Evolutionary conservation across 2,888 invertebrate species (phyloP).

Genomic region (Alsophila aescularia): DNA sequence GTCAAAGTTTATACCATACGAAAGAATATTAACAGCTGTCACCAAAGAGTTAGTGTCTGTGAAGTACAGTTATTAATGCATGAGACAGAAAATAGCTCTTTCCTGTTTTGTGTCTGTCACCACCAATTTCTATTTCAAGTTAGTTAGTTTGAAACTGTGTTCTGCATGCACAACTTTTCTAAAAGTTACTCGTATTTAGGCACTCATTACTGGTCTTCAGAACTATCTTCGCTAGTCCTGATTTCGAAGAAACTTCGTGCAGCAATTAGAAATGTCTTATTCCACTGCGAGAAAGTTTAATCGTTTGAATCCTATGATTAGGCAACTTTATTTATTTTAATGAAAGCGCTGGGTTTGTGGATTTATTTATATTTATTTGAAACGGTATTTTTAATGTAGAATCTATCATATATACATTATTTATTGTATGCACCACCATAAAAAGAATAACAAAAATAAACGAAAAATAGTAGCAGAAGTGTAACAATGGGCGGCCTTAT

Average conservation of each 20-base stretch:
- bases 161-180: slow-evolving; percentile 4
- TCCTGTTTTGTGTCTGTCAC: no score
- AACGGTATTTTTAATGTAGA: no score
- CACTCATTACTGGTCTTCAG: slow-evolving; percentile 26
- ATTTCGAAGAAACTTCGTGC: slow-evolving; percentile 40
- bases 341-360: slow-evolving; percentile 20
- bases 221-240: slow-evolving; percentile 38
- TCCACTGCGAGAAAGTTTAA: slow-evolving; percentile 41
- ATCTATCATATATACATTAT: no score
- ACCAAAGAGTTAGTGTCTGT: no score
- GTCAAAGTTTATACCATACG: no score
- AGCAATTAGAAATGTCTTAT: slow-evolving; percentile 49
- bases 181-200: slow-evolving; percentile 19
- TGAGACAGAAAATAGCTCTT: background rate
- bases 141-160: background rate
- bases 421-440: no score
- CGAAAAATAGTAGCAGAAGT: no score
- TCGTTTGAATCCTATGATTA: slow-evolving; percentile 39
- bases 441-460: no score
- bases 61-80: no score
- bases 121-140: background rate
- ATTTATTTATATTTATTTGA: slow-evolving; percentile 1
- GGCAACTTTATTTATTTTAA: slow-evolving; percentile 41
- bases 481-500: no score
- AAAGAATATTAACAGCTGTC: no score